Conservation (phyloP, 2,797 vertebrate genomes). For the Smutsia gigantea region DNA sequence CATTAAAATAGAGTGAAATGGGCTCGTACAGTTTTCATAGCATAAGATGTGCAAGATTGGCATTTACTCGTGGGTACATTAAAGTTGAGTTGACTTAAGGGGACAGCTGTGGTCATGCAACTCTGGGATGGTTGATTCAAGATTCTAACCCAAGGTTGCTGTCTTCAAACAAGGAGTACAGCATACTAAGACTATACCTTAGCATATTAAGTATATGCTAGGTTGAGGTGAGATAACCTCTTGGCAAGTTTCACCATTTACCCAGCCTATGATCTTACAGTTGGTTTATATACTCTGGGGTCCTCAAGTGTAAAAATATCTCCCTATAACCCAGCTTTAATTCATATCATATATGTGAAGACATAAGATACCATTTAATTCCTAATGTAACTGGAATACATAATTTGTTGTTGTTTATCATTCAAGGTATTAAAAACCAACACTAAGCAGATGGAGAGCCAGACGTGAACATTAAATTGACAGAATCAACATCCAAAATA, state of each 20-base stretch:
- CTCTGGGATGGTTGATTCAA: background rate
- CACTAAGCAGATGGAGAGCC: background rate
- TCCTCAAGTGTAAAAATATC: background rate
- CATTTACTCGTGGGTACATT: background rate
- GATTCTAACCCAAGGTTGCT: background rate
- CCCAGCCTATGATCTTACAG: background rate
- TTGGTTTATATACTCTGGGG: background rate
- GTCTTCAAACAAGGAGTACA: background rate
- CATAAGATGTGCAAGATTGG: accelerated
- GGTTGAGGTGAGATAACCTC: background rate
- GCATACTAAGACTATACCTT: background rate
- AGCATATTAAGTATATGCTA: background rate
- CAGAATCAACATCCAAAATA: background rate
- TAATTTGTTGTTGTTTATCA: background rate
- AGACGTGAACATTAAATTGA: background rate
- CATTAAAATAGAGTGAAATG: background rate
- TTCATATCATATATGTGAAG: background rate
- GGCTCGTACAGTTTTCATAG: background rate
- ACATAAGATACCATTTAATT: background rate
- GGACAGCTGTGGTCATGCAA: background rate
- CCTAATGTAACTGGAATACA: background rate
- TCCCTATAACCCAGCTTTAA: background rate
- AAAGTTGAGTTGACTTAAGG: background rate
- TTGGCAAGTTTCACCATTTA: background rate
- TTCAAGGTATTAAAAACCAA: background rate